phyloP scores from a whole-genome alignment of 2,888 invertebrate genomes.

The Platycheirus rosarum region DNA sequence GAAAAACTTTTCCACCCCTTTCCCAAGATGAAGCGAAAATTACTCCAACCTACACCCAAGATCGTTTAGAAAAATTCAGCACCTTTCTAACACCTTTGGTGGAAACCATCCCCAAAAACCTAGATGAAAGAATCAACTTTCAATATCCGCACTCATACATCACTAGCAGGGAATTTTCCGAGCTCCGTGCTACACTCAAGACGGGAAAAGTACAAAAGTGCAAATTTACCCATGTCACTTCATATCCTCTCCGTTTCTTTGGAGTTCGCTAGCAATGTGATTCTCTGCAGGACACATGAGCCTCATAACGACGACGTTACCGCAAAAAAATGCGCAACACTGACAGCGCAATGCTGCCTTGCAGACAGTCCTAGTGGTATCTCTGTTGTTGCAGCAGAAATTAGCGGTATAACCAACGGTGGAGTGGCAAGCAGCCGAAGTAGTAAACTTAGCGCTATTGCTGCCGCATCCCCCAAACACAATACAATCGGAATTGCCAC shows the following conservation, averaged over 20 bases:
- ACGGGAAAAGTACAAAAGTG: constrained; percentile 39
- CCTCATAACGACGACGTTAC: constrained; percentile 36
- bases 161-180: constrained; percentile 32
- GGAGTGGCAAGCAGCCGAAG: constrained; percentile 41
- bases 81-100: constrained; percentile 43
- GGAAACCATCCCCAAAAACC: constrained; percentile 6
- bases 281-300: constrained; percentile 62
- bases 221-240: constrained; percentile 48
- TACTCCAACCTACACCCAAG: not conserved
- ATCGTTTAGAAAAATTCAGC: constrained; percentile 17
- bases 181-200: not conserved
- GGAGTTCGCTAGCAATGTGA: constrained; percentile 51
- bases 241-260: not conserved
- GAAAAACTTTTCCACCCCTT: constrained; percentile 41
- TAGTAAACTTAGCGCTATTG: constrained; percentile 69
- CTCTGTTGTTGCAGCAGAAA: constrained; percentile 64
- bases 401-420: constrained; percentile 67
- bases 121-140: constrained; percentile 57
- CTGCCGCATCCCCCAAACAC: constrained; percentile 65
- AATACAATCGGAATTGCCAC: constrained; percentile 50
- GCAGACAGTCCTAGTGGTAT: constrained; percentile 54
- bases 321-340: constrained; percentile 74
- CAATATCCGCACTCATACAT: constrained; percentile 68
- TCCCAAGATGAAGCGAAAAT: constrained; percentile 29
- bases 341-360: constrained; percentile 71